Evolutionary conservation across 2,888 invertebrate species (phyloP).

Genomic region (Bruchidius siliquastri): DNA sequence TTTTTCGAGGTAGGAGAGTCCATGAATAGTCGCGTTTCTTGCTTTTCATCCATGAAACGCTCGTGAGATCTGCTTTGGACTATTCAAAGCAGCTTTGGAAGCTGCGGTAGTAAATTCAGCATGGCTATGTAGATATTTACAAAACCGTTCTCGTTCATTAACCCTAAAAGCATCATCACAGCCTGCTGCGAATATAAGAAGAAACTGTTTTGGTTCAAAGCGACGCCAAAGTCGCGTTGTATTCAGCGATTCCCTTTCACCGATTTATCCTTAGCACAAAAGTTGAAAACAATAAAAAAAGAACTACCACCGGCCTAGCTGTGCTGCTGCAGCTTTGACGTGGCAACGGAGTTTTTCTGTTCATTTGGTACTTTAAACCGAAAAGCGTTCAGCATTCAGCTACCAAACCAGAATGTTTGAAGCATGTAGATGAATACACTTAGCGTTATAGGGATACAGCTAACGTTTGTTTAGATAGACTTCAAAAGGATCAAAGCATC

Average conservation of each 20-base stretch:
- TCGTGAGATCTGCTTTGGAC: neutral
- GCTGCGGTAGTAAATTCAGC: neutral
- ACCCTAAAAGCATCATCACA: neutral
- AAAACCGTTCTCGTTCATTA: neutral
- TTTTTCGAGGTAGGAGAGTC: neutral
- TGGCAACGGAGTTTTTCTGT: neutral
- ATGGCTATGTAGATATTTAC: neutral
- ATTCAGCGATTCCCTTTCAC: neutral
- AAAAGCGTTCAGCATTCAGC: neutral
- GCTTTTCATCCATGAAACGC: neutral
- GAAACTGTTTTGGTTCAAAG: neutral
- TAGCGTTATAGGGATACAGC: slow-evolving; percentile 36
- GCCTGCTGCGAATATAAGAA: neutral
- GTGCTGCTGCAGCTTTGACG: neutral
- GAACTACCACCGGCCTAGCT: neutral
- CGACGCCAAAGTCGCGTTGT: neutral
- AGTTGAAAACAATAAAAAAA: neutral
- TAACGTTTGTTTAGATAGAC: slow-evolving; percentile 31
- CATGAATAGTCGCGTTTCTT: neutral
- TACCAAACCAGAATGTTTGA: slow-evolving; percentile 13
- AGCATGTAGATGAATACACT: slow-evolving; percentile 36
- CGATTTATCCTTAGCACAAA: neutral
- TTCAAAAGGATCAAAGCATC: slow-evolving; percentile 40
- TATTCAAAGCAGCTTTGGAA: neutral
- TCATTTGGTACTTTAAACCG: neutral